A percentile compares a stretch with the other conserved stretches of the same genome.
Conservation (phyloP, 2,113 vertebrate genomes). For the Xiphorhynchus elegans region DNA sequence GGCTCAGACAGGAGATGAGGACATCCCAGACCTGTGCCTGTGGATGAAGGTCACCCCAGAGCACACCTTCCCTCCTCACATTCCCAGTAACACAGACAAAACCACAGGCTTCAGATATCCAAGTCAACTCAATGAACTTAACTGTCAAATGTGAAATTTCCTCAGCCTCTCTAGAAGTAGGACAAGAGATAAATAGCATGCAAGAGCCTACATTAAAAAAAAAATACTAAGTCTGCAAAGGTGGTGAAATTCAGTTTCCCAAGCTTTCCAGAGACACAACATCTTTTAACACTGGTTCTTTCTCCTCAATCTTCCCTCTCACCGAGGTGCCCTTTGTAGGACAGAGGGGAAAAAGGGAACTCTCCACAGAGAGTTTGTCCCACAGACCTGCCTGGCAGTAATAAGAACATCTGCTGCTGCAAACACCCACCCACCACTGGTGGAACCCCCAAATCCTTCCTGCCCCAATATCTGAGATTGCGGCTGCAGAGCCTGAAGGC, state of each 20-base stretch:
- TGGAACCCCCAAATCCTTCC: background rate
- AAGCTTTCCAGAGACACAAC: background rate
- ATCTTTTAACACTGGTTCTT: background rate
- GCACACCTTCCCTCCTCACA: background rate
- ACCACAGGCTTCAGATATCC: accelerated
- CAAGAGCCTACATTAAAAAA: background rate
- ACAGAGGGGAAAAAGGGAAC: background rate
- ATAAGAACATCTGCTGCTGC: background rate
- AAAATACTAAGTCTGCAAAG: background rate
- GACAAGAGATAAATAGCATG: background rate
- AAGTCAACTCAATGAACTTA: background rate
- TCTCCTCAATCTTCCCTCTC: background rate
- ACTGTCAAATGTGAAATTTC: background rate
- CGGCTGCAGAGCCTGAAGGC: accelerated
- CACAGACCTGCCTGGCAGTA: accelerated
- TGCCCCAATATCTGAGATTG: accelerated
- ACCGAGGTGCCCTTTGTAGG: background rate
- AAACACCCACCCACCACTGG: background rate
- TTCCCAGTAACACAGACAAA: background rate
- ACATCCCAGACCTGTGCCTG: accelerated
- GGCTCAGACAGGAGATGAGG: background rate
- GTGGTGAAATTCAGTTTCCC: background rate
- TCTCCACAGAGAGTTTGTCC: accelerated
- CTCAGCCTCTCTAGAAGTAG: background rate
- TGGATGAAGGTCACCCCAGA: accelerated